phyloP scores from a whole-genome alignment of 2,888 invertebrate species.

The Syrphus vitripennis region DNA sequence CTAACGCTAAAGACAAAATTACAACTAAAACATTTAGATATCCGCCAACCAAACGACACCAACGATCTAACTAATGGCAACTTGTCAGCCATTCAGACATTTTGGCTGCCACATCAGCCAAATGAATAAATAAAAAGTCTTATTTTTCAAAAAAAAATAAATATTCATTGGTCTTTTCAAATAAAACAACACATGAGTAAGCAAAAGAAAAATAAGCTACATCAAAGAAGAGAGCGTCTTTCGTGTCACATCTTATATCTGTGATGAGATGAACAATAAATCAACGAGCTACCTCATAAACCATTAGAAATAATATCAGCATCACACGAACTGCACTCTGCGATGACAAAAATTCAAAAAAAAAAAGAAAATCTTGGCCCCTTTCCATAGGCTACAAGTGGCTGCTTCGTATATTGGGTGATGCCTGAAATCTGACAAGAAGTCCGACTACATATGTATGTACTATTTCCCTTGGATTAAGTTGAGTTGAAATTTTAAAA shows the following conservation, averaged over 20 bases:
- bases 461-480: constrained; percentile 49
- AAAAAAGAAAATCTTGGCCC: constrained; percentile 56
- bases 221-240: constrained; percentile 51
- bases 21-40: not conserved
- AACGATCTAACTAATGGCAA: constrained; percentile 1
- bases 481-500: constrained; percentile 25
- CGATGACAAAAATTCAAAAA: constrained; percentile 58
- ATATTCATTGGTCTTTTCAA: not conserved
- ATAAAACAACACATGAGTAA: constrained; percentile 2
- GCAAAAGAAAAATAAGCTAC: constrained; percentile 7
- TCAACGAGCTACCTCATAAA: constrained; percentile 33
- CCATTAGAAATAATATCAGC: constrained; percentile 33
- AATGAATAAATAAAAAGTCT: constrained; percentile 11
- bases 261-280: constrained; percentile 53
- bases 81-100: constrained; percentile 36
- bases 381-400: constrained; percentile 44
- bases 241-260: constrained; percentile 22
- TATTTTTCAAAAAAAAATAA: constrained; percentile 22
- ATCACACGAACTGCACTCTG: not conserved
- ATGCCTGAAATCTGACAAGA: not conserved
- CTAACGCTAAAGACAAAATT: not conserved
- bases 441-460: too few species aligned
- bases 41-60: not conserved
- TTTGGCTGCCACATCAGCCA: constrained; percentile 11
- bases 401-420: not conserved